phyloP scores from a whole-genome alignment of 1,140 invertebrate species.

The Campoletis sonorensis region DNA sequence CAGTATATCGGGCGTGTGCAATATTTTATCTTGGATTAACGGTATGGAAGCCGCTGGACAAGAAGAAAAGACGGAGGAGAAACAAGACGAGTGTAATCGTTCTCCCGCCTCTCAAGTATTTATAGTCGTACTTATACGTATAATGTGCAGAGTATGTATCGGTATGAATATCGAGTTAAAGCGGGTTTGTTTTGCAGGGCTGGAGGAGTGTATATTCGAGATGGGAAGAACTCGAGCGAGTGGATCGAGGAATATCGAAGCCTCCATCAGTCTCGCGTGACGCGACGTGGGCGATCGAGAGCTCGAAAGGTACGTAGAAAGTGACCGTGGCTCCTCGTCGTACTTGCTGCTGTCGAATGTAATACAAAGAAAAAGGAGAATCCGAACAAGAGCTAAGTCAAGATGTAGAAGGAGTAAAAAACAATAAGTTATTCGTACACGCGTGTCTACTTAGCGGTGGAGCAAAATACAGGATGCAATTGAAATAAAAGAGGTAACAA shows the following conservation, averaged over 20 bases:
- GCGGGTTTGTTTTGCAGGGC: not conserved
- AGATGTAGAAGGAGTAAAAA: not conserved
- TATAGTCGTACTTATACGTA: slow-evolving; percentile 31
- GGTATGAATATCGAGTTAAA: slow-evolving; percentile 37
- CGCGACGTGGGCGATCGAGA: slow-evolving; percentile 52
- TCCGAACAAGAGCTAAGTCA: not conserved
- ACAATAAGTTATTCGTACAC: not conserved
- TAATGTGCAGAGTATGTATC: slow-evolving; percentile 23
- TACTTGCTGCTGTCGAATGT: not conserved
- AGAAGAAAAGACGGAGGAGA: slow-evolving; percentile 1
- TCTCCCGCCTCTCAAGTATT: slow-evolving; percentile 31
- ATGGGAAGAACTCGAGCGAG: slow-evolving; percentile 9
- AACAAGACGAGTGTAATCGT: slow-evolving; percentile 37
- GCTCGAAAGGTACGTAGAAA: slow-evolving; percentile 38
- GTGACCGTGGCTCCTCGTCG: slow-evolving; percentile 19
- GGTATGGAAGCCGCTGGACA: slow-evolving; percentile 31
- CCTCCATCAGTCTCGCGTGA: slow-evolving; percentile 53
- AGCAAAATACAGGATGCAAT: not conserved
- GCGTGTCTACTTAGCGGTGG: slow-evolving; percentile 12
- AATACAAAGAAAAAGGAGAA: not conserved
- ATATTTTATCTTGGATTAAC: slow-evolving; percentile 43
- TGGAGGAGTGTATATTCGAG: not conserved
- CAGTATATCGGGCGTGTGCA: not conserved
- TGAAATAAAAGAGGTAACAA: not conserved
- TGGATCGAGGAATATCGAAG: slow-evolving; percentile 41